A percentile compares a stretch with the other conserved stretches of the same genome.
These are phyloP conservation scores for Nasonia longicornis DNA, from an alignment of 1,140 invertebrate genomes.

Conservation along the genomic window DNA sequence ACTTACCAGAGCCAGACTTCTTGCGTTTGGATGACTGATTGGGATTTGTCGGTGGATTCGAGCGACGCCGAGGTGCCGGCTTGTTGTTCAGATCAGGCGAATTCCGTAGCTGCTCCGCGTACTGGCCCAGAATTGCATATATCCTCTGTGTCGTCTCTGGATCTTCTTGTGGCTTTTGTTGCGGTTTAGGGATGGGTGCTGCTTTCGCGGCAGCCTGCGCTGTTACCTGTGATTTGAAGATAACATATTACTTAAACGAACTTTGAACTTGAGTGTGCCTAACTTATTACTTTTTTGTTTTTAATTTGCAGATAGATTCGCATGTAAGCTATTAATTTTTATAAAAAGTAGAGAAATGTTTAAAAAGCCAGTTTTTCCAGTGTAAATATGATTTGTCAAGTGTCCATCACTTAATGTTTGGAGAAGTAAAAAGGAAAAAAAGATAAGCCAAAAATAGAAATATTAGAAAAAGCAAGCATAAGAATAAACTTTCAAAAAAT, in stretches of 20 bases:
- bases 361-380: constrained; percentile 1
- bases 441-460: not conserved
- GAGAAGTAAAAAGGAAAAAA: not conserved
- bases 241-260: constrained; percentile 13
- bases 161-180: constrained; percentile 84
- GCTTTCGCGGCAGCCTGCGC: constrained; percentile 74
- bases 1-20: constrained; percentile 74
- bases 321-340: not conserved
- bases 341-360: not conserved
- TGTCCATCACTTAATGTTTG: not conserved
- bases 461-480: not conserved
- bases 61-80: constrained; percentile 79
- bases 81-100: constrained; percentile 85
- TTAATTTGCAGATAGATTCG: not conserved
- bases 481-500: not conserved
- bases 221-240: constrained; percentile 50
- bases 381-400: not conserved
- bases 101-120: constrained; percentile 83
- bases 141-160: constrained; percentile 85
- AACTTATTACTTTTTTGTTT: not conserved
- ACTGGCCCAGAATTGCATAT: constrained; percentile 83
- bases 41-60: constrained; percentile 81
- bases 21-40: constrained; percentile 79
- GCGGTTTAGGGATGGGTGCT: constrained; percentile 76
- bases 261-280: constrained; percentile 49